Percentiles rank a stretch among this genome's conserved stretches.
phyloP scores from a whole-genome alignment of 1,140 invertebrate genomes.

The Sinella curviseta region DNA sequence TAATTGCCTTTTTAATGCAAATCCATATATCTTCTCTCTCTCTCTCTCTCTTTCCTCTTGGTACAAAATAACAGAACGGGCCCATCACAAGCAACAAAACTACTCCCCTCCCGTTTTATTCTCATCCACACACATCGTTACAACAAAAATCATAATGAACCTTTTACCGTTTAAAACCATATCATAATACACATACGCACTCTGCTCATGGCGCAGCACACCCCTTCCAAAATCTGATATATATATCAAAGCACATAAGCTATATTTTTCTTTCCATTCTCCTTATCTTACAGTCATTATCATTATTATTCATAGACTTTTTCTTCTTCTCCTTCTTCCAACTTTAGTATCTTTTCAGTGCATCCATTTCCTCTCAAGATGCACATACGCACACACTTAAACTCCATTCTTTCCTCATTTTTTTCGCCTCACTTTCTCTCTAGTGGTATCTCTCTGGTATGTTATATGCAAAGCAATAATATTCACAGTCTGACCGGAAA shows the following conservation, averaged over 20 bases:
- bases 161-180: not conserved
- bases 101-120: not conserved
- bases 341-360: too few relatives aligned
- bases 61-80: too few relatives aligned
- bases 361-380: not conserved
- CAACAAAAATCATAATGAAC: not conserved
- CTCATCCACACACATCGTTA: not conserved
- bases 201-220: not conserved
- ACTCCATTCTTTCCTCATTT: conserved; percentile 15
- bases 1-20: conserved; percentile 14
- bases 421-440: not conserved
- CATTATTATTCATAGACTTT: conserved; percentile 21
- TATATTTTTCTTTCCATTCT: not conserved
- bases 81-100: not conserved
- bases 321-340: not conserved
- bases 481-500: too few relatives aligned
- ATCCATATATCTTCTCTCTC: not conserved
- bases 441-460: too few relatives aligned
- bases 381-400: not conserved
- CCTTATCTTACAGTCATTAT: not conserved
- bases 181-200: not conserved
- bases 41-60: too few relatives aligned
- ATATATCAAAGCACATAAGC: not conserved
- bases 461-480: too few relatives aligned
- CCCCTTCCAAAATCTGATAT: not conserved